phyloP scores from a whole-genome alignment of 2,113 vertebrate genomes.

The Tachuris rubrigastra region DNA sequence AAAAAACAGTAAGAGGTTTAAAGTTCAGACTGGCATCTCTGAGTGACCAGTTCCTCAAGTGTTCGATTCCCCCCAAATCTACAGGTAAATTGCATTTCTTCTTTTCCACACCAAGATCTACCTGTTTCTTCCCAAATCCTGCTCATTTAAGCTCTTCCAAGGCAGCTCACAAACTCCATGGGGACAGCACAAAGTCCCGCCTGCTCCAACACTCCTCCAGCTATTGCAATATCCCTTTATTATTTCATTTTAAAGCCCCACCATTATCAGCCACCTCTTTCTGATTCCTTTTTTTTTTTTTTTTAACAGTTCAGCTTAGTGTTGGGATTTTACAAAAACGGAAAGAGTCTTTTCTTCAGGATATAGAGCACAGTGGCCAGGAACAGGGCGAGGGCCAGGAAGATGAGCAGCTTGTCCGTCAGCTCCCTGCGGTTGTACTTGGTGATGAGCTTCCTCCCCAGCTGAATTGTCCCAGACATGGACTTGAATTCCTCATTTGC shows the following conservation, averaged over 20 bases:
- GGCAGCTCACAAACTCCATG: neutral
- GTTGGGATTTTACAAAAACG: slow-evolving; percentile 78
- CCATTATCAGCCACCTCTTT: neutral
- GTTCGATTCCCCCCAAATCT: neutral
- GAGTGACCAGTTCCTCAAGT: neutral
- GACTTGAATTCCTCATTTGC: slow-evolving; percentile 96
- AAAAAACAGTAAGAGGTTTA: neutral
- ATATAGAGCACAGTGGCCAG: slow-evolving; percentile 95
- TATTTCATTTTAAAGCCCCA: neutral
- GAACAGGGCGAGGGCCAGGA: slow-evolving; percentile 92
- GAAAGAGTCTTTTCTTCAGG: slow-evolving; percentile 95
- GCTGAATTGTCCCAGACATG: slow-evolving; percentile 95
- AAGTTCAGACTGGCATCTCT: neutral
- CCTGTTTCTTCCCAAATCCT: neutral
- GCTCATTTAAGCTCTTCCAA: neutral
- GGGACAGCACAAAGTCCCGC: neutral
- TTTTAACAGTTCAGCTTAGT: neutral
- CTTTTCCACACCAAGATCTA: neutral
- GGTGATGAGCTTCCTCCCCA: slow-evolving; percentile 95
- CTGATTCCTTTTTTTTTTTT: neutral
- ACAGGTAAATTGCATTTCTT: neutral
- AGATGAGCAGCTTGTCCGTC: slow-evolving; percentile 96
- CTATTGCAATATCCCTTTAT: neutral
- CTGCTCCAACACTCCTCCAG: neutral
- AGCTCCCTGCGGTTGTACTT: slow-evolving; percentile 96